Conservation (phyloP, 2,797 vertebrate species). For the Megalops cyprinoides region DNA sequence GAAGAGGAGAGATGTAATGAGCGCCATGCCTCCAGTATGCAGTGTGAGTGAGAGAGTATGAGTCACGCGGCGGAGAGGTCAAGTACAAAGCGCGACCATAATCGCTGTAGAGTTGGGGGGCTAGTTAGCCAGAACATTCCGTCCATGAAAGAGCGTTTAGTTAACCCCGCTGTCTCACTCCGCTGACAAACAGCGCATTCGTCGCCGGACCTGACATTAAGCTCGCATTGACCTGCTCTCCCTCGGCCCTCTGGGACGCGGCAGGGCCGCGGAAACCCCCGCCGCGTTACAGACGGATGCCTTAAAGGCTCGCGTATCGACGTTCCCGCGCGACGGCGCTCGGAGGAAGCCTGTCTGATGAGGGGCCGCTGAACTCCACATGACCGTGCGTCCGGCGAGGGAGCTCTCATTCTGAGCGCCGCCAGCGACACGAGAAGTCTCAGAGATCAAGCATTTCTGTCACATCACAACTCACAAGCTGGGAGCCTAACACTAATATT, state of each 20-base stretch:
- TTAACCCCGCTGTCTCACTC: neutral
- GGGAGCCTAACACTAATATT: neutral
- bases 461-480: neutral
- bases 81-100: neutral
- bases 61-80: neutral
- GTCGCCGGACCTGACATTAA: too few species aligned
- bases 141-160: neutral
- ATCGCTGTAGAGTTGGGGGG: neutral
- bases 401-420: too few species aligned
- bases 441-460: neutral
- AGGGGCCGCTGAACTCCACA: neutral
- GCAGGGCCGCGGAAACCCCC: too few species aligned
- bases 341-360: neutral
- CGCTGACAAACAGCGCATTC: too few species aligned
- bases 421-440: neutral
- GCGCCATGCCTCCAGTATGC: neutral
- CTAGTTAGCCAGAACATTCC: neutral
- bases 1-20: neutral
- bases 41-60: neutral
- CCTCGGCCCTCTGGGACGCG: too few species aligned
- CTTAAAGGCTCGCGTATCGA: neutral
- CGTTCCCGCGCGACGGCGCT: neutral
- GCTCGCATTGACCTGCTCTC: too few species aligned
- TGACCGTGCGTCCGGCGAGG: neutral
- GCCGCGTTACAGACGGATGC: neutral